Percentiles rank a stretch among this genome's conserved stretches.
These are phyloP conservation scores for Cecropterus lyciades DNA, from an alignment of 1,140 invertebrate species.

Conservation along the genomic window DNA sequence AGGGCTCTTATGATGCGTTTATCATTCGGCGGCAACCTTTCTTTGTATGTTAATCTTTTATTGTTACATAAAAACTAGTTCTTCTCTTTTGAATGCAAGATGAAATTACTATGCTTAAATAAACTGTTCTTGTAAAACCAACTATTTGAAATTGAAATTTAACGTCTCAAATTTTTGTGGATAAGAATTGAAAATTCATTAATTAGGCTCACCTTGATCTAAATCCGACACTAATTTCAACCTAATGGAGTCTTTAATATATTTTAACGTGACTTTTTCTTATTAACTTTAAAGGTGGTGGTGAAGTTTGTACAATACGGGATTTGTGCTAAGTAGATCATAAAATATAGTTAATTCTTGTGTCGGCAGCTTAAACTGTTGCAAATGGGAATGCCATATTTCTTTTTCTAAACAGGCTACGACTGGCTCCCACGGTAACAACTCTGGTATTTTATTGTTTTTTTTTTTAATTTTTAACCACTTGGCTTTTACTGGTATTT, in stretches of 20 bases:
- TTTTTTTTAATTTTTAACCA: not conserved
- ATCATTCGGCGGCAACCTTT: constrained; percentile 73
- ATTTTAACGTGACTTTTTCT: not conserved
- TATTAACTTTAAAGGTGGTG: constrained; percentile 38
- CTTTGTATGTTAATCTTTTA: constrained; percentile 78
- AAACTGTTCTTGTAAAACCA: not conserved
- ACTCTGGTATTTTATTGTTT: constrained; percentile 34
- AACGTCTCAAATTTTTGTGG: constrained; percentile 9
- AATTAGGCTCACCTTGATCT: constrained; percentile 51
- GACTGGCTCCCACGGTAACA: constrained; percentile 33
- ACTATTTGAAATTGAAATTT: constrained; percentile 5
- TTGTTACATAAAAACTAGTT: constrained; percentile 61
- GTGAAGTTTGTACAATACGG: constrained; percentile 58
- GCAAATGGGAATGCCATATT: constrained; percentile 43
- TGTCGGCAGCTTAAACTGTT: constrained; percentile 51
- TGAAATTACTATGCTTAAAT: constrained; percentile 8
- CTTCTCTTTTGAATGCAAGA: constrained; percentile 23
- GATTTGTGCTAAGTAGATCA: constrained; percentile 66
- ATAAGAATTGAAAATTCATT: constrained; percentile 48
- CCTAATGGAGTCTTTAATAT: constrained; percentile 49
- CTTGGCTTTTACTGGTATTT: not conserved
- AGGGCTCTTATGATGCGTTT: constrained; percentile 73
- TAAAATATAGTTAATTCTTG: constrained; percentile 68
- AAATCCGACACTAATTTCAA: constrained; percentile 59
- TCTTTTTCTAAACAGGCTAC: constrained; percentile 38